Percentiles rank a stretch among this genome's conserved stretches.
Conservation (phyloP, 2,888 invertebrate genomes). For the Ischnus inquisitorius region DNA sequence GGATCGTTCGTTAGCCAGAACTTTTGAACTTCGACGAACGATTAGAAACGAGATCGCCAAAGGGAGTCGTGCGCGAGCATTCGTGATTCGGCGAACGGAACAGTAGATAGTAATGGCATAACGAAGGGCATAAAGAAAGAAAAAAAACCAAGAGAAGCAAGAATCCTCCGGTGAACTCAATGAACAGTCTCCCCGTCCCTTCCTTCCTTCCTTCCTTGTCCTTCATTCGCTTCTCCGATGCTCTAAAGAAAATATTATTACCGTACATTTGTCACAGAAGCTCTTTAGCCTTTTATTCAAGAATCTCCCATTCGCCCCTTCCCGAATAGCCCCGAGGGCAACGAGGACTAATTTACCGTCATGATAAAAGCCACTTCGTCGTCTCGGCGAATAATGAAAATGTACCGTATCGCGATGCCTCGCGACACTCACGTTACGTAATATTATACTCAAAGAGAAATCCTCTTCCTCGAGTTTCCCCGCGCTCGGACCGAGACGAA, state of each 20-base stretch:
- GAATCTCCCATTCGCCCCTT: slow-evolving; percentile 1
- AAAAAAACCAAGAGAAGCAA: not conserved
- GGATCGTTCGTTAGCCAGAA: slow-evolving; percentile 56
- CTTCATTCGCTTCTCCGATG: not conserved
- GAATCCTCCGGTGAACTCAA: not conserved
- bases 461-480: not conserved
- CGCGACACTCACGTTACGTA: slow-evolving; percentile 18
- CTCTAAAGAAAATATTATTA: slow-evolving; percentile 22
- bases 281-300: not conserved
- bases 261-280: not conserved
- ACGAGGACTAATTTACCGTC: slow-evolving; percentile 10
- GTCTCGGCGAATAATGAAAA: not conserved
- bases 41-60: slow-evolving; percentile 3
- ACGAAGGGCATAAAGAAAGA: not conserved
- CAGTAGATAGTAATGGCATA: not conserved
- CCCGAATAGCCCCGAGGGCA: not conserved
- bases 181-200: not conserved
- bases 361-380: slow-evolving; percentile 31
- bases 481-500: not conserved
- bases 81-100: not conserved
- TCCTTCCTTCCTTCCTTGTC: not conserved
- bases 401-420: not conserved
- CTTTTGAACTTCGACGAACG: slow-evolving; percentile 55
- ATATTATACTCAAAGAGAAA: slow-evolving; percentile 2
- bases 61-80: not conserved